phyloP scores from a whole-genome alignment of 2,888 invertebrate genomes.

The Agapostemon virescens region DNA sequence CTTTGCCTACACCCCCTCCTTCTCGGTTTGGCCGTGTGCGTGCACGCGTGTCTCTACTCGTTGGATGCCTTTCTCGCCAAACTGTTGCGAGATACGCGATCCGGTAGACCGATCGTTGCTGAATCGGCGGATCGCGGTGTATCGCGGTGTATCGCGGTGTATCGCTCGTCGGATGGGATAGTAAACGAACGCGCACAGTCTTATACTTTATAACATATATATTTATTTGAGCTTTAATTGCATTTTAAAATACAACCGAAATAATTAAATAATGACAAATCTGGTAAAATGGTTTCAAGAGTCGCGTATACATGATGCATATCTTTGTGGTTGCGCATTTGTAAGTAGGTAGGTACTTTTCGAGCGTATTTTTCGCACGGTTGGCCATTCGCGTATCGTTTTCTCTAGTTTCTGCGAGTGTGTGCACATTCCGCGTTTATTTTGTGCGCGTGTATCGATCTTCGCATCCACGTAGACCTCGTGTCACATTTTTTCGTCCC shows the following conservation, averaged over 20 bases:
- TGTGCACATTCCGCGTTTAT: conserved; percentile 41
- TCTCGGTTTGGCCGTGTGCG: no score
- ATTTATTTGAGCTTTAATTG: conserved; percentile 93
- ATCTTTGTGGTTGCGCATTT: conserved; percentile 83
- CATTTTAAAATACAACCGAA: conserved; percentile 92
- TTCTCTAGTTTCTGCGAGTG: conserved; percentile 54
- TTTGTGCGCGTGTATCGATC: conserved; percentile 52
- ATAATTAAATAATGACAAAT: conserved; percentile 90
- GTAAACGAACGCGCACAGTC: conserved; percentile 10
- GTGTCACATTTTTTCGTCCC: conserved; percentile 73
- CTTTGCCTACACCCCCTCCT: no score
- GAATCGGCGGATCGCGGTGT: background rate
- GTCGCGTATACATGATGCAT: conserved; percentile 90
- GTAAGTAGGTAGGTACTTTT: conserved; percentile 73
- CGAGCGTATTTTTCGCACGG: conserved; percentile 81
- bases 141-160: background rate
- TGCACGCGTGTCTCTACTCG: no score
- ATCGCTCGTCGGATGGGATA: background rate
- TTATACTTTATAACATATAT: conserved; percentile 89
- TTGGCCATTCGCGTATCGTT: conserved; percentile 81
- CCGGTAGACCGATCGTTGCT: background rate
- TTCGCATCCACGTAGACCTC: conserved; percentile 66
- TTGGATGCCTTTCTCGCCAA: conserved; percentile 49
- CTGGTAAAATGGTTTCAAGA: conserved; percentile 87
- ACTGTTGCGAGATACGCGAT: conserved; percentile 12